A percentile compares a stretch with the other conserved stretches of the same genome.
phyloP scores from a whole-genome alignment of 2,113 vertebrate species.

The Salvelinus fontinalis region DNA sequence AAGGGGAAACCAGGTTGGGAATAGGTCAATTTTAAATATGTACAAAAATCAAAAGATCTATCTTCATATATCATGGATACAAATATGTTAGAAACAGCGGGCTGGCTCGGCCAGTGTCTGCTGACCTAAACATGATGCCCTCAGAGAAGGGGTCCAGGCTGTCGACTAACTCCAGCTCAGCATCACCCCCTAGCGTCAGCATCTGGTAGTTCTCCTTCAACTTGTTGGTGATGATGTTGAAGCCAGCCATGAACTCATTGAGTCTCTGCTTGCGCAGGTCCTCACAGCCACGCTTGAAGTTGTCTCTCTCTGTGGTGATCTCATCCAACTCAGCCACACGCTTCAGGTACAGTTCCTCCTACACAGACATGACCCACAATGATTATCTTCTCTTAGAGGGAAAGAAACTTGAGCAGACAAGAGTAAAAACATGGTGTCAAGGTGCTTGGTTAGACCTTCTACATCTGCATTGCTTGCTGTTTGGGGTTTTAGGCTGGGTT shows the following conservation, averaged over 20 bases:
- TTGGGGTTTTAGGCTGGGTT: too few relatives aligned
- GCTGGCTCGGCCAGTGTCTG: too few relatives aligned
- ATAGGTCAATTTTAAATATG: too few relatives aligned
- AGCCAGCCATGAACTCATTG: conserved; percentile 96
- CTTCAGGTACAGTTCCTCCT: conserved; percentile 94
- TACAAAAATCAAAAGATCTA: too few relatives aligned
- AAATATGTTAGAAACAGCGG: too few relatives aligned
- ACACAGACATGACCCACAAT: not conserved
- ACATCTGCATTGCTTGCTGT: too few relatives aligned
- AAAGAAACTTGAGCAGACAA: too few relatives aligned
- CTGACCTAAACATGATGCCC: conserved; percentile 95
- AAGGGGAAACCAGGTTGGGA: not conserved
- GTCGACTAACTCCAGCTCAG: conserved; percentile 95
- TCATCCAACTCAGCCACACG: conserved; percentile 88
- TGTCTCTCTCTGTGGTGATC: conserved; percentile 86
- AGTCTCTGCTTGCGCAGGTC: conserved; percentile 90
- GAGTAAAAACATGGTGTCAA: too few relatives aligned
- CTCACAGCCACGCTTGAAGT: conserved; percentile 85
- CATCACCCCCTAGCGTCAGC: conserved; percentile 94
- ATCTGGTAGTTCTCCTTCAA: conserved; percentile 99
- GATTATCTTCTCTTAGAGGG: not conserved
- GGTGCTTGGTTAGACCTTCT: too few relatives aligned
- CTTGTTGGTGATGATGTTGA: conserved; percentile 94
- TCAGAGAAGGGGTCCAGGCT: conserved; percentile 98
- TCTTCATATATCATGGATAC: too few relatives aligned